Evolutionary conservation across 2,888 invertebrate species (phyloP).

Genomic region (Phanerotoma sp.): DNA sequence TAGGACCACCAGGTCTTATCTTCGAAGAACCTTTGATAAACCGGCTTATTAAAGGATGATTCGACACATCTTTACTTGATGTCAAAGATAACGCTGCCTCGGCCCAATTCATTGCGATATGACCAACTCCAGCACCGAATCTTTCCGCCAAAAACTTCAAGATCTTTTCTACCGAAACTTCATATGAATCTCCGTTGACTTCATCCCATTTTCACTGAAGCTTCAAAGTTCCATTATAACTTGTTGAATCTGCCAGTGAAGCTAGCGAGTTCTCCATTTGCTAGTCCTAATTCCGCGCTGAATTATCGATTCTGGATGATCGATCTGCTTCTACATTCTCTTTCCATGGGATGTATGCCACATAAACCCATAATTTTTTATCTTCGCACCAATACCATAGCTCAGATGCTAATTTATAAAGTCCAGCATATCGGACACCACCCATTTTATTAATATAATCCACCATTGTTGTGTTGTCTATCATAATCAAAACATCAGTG

Average conservation of each 20-base stretch:
- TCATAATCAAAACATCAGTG: slow-evolving; percentile 6
- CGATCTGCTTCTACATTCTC: slow-evolving; percentile 27
- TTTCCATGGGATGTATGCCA: slow-evolving; percentile 25
- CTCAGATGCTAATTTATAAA: slow-evolving; percentile 26
- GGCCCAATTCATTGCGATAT: slow-evolving; percentile 5
- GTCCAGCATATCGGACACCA: slow-evolving; percentile 31
- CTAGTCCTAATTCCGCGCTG: background rate
- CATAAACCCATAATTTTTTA: slow-evolving; percentile 27
- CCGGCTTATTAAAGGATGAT: slow-evolving; percentile 8
- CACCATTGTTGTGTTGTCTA: slow-evolving; percentile 33
- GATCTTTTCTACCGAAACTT: background rate
- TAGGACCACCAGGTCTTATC: slow-evolving; percentile 8
- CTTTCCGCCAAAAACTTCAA: slow-evolving; percentile 3
- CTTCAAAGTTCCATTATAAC: slow-evolving; percentile 28
- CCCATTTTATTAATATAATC: slow-evolving; percentile 33
- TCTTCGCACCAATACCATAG: slow-evolving; percentile 29
- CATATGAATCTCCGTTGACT: background rate
- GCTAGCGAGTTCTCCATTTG: slow-evolving; percentile 21
- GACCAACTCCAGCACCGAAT: slow-evolving; percentile 1
- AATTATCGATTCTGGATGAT: slow-evolving; percentile 14
- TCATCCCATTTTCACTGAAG: slow-evolving; percentile 32
- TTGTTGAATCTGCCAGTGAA: slow-evolving; percentile 29
- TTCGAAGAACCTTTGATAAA: slow-evolving; percentile 15
- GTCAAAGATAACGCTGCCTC: slow-evolving; percentile 14
- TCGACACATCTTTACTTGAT: slow-evolving; percentile 4